A percentile compares a stretch with the other conserved stretches of the same genome.
Conservation (phyloP, 2,113 vertebrate species). For the Dromiciops gliroides region DNA sequence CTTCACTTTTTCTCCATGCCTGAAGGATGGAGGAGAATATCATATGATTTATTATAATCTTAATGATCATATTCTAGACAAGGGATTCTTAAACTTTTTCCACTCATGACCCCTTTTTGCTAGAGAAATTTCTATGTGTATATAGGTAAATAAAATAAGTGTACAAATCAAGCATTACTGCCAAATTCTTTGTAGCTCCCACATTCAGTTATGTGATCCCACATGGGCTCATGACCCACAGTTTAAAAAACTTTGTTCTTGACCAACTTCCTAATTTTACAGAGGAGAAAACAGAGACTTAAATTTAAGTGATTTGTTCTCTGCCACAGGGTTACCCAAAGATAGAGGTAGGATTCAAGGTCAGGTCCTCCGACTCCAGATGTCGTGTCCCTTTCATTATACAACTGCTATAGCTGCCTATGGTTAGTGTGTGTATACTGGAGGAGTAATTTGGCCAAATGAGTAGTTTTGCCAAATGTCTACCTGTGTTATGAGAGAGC, state of each 20-base stretch:
- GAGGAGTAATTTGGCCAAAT: not conserved
- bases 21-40: not conserved
- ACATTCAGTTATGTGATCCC: too few species aligned
- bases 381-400: not conserved
- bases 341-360: not conserved
- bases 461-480: not conserved
- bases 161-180: too few species aligned
- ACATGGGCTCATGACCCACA: too few species aligned
- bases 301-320: not conserved
- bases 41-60: not conserved
- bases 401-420: not conserved
- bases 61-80: not conserved
- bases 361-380: not conserved
- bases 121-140: too few species aligned
- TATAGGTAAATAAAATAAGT: too few species aligned
- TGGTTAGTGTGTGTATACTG: not conserved
- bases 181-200: too few species aligned
- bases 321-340: not conserved
- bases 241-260: too few species aligned
- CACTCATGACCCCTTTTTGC: too few species aligned
- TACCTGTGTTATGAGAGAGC: not conserved
- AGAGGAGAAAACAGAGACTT: not conserved
- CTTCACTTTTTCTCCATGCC: constrained; percentile 10
- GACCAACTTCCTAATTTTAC: not conserved
- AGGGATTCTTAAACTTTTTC: too few species aligned